Percentiles rank a stretch among this genome's conserved stretches.
Conservation (phyloP, 2,113 vertebrate genomes). For the Laticauda laticaudata region DNA sequence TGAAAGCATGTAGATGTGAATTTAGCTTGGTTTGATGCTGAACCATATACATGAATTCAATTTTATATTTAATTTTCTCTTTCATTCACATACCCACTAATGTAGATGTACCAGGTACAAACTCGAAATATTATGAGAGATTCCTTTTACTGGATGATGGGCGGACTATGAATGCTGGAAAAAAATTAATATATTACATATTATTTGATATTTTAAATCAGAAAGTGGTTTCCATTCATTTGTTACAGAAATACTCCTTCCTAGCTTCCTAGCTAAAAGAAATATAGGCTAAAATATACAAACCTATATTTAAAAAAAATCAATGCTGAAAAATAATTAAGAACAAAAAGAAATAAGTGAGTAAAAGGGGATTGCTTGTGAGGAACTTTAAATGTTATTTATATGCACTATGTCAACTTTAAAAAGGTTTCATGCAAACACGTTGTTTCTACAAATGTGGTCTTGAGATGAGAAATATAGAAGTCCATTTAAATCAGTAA, state of each 20-base stretch:
- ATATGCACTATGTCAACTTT: constrained; percentile 42
- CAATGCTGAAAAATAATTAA: constrained; percentile 51
- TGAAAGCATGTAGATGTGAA: neutral
- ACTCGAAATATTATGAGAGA: neutral
- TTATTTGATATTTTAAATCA: neutral
- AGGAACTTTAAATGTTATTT: constrained; percentile 53
- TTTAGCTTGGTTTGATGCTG: neutral
- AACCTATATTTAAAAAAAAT: constrained; percentile 38
- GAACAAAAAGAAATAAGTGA: constrained; percentile 45
- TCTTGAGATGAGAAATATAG: constrained; percentile 59
- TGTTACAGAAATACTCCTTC: neutral
- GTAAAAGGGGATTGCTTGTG: constrained; percentile 25
- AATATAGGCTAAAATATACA: constrained; percentile 40
- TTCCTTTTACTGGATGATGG: neutral
- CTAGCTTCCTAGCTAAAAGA: neutral
- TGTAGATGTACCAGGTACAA: neutral
- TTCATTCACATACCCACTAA: neutral
- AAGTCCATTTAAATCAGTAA: constrained; percentile 56
- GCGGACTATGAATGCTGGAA: neutral
- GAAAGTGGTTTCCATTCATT: neutral
- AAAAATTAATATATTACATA: neutral
- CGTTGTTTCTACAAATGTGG: constrained; percentile 49
- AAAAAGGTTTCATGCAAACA: constrained; percentile 57
- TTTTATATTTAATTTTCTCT: neutral
- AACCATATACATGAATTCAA: neutral